A percentile compares a stretch with the other conserved stretches of the same genome.
phyloP scores from a whole-genome alignment of 2,888 invertebrate species.

The Euplagia quadripunctaria region DNA sequence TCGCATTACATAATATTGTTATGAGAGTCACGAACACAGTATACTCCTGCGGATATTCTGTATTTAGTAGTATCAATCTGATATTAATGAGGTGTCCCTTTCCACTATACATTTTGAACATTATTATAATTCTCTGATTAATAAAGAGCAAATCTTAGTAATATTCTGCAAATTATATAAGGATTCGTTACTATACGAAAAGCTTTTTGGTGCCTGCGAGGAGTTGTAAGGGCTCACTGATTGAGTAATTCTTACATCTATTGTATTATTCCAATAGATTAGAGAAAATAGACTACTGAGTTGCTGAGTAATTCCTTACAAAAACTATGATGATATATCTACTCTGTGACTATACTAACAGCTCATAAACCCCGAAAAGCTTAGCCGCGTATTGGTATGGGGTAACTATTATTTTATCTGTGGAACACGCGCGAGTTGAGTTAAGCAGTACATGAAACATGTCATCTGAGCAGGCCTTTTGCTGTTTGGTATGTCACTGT shows the following conservation, averaged over 20 bases:
- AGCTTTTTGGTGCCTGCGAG: no score
- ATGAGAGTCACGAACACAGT: neutral
- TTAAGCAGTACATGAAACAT: neutral
- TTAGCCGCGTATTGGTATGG: neutral
- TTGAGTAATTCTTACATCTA: no score
- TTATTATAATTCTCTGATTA: neutral
- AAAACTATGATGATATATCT: no score
- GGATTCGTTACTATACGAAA: no score
- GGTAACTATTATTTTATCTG: neutral
- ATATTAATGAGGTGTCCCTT: slow-evolving; percentile 1
- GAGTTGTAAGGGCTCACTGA: no score
- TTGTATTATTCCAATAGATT: no score
- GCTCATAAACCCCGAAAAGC: neutral
- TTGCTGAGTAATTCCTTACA: no score
- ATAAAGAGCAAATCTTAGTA: neutral
- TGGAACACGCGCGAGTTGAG: neutral
- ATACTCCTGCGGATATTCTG: neutral
- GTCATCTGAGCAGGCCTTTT: neutral
- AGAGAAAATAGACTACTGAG: no score
- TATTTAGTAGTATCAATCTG: slow-evolving; percentile 3
- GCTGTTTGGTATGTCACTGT: neutral
- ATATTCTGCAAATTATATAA: neutral
- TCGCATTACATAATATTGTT: neutral
- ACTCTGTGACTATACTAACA: no score
- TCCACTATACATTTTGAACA: neutral